Evolutionary conservation across 1,140 invertebrate genomes (phyloP).

Genomic region (Apis cerana): DNA sequence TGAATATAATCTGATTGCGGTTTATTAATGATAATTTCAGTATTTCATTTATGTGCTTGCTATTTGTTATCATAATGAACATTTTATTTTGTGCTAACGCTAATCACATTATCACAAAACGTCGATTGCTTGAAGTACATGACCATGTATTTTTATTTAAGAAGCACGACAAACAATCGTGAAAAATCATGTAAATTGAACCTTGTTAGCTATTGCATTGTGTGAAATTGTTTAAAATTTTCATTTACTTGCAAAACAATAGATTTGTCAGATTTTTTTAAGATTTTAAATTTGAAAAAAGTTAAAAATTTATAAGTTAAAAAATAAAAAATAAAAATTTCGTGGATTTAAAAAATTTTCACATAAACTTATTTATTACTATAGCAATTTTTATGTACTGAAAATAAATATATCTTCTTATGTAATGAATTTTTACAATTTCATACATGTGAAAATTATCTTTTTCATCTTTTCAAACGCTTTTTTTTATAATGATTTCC

Average conservation of each 20-base stretch:
- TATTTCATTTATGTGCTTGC: not conserved
- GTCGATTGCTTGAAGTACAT: not conserved
- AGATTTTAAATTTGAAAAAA: not conserved
- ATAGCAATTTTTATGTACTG: not conserved
- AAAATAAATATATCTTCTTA: not conserved
- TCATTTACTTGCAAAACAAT: no score
- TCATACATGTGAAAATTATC: not conserved
- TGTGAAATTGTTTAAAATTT: no score
- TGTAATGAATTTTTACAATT: not conserved
- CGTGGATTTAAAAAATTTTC: no score
- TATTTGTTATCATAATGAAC: slow-evolving; percentile 15
- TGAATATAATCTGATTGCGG: slow-evolving; percentile 28
- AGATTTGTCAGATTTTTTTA: not conserved
- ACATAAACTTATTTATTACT: not conserved
- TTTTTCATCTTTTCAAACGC: not conserved
- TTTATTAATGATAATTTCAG: slow-evolving; percentile 29
- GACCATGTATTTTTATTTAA: slow-evolving; percentile 27
- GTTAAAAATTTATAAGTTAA: not conserved
- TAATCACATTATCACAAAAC: slow-evolving; percentile 58
- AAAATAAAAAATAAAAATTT: not conserved
- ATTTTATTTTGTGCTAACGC: slow-evolving; percentile 3
- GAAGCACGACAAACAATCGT: not conserved
- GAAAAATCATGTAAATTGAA: not conserved
- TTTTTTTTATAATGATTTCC: slow-evolving; percentile 1
- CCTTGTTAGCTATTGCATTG: not conserved